Conservation (phyloP, 2,888 invertebrate genomes). For the Macrosiphum euphorbiae region DNA sequence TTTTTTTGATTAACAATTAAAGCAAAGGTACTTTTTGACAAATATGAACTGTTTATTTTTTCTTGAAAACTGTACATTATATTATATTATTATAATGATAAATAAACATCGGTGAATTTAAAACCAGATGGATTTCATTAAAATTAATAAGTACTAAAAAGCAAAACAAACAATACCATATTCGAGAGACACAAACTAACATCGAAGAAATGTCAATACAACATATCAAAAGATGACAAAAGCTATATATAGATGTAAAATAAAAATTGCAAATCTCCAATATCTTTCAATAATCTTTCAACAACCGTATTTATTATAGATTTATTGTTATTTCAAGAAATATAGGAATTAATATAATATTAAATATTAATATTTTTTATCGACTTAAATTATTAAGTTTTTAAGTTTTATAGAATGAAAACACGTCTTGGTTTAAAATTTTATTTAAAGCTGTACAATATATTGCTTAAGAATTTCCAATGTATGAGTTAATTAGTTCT, state of each 20-base stretch:
- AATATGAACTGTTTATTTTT: background rate
- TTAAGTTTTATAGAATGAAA: background rate
- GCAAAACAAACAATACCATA: background rate
- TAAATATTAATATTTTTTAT: background rate
- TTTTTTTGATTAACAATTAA: background rate
- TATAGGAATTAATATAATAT: too few species aligned
- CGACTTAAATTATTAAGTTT: background rate
- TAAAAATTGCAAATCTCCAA: background rate
- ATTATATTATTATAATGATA: background rate
- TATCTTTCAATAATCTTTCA: background rate
- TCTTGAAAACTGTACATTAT: background rate
- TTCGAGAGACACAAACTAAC: background rate
- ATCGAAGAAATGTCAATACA: background rate
- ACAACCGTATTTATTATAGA: too few species aligned
- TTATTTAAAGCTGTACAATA: background rate
- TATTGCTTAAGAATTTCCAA: background rate
- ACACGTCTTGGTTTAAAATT: background rate
- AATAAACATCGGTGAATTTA: background rate
- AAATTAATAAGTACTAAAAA: background rate
- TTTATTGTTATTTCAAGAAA: too few species aligned
- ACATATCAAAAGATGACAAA: background rate
- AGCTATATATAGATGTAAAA: background rate
- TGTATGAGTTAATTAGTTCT: background rate
- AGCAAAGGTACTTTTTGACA: background rate
- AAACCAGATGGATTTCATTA: background rate